A percentile compares a stretch with the other conserved stretches of the same genome.
Conservation (phyloP, 2,797 vertebrate species). For the Setipinna tenuifilis region DNA sequence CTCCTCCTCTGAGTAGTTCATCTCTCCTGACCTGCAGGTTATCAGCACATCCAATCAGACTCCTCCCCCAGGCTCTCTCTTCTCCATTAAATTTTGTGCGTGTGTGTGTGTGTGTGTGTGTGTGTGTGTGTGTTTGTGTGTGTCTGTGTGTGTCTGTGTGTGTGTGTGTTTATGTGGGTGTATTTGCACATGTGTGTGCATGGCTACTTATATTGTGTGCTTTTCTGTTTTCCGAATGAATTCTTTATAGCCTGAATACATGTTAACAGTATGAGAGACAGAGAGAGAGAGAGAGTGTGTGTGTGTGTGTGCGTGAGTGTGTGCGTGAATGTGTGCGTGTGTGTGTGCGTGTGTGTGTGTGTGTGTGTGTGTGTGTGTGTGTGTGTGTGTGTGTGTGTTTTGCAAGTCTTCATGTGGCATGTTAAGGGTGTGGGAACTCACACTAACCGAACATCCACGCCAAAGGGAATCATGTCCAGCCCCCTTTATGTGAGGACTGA, state of each 20-base stretch:
- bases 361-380: constrained; percentile 38
- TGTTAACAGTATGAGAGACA: not conserved
- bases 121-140: constrained; percentile 28
- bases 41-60: constrained; percentile 48
- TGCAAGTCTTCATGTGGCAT: too few species aligned
- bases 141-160: constrained; percentile 41
- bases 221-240: too few species aligned
- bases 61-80: constrained; percentile 36
- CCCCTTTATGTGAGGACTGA: too few species aligned
- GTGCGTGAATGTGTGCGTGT: constrained; percentile 28
- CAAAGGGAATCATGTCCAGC: too few species aligned
- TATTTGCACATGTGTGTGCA: constrained; percentile 32
- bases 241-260: too few species aligned
- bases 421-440: too few species aligned
- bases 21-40: constrained; percentile 44
- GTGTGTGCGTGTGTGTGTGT: constrained; percentile 26
- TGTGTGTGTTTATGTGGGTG: constrained; percentile 41
- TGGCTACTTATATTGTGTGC: constrained; percentile 4
- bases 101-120: constrained; percentile 40
- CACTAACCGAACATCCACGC: too few species aligned
- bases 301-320: not conserved
- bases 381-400: constrained; percentile 23
- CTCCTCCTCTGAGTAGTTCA: constrained; percentile 20
- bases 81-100: constrained; percentile 50
- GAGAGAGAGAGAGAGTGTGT: constrained; percentile 31